Evolutionary conservation across 2,113 vertebrate genomes (phyloP).

Genomic region (Urocolius indicus): DNA sequence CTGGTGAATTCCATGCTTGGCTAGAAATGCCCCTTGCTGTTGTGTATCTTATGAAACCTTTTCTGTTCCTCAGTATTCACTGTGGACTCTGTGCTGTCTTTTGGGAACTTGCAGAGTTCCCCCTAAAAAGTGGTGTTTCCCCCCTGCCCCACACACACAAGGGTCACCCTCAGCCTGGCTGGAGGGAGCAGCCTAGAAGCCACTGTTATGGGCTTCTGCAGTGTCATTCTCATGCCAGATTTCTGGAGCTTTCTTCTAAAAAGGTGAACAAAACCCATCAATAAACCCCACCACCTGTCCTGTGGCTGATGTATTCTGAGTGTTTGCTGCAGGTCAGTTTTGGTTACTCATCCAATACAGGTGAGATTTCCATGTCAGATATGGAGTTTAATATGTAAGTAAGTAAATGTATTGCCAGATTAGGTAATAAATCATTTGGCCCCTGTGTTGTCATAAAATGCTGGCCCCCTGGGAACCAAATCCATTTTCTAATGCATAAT

Average conservation of each 20-base stretch:
- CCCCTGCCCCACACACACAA: background rate
- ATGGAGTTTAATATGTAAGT: background rate
- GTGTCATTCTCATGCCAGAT: background rate
- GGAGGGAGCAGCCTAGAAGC: background rate
- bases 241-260: background rate
- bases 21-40: background rate
- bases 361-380: background rate
- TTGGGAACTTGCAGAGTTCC: background rate
- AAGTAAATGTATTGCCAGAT: background rate
- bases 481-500: constrained; percentile 49
- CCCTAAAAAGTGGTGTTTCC: background rate
- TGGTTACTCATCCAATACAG: background rate
- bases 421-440: constrained; percentile 31
- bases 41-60: background rate
- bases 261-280: background rate
- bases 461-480: background rate
- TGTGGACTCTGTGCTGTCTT: accelerated
- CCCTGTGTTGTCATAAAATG: constrained; percentile 32
- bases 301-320: background rate
- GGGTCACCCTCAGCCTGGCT: background rate
- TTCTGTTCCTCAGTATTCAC: background rate
- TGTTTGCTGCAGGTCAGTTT: background rate
- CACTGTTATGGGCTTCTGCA: background rate
- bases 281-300: background rate
- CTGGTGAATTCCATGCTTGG: background rate